These are phyloP conservation scores for Eucidaris tribuloides DNA, from an alignment of 35 echinoderm and acorn worm genomes.

Conservation along the genomic window DNA sequence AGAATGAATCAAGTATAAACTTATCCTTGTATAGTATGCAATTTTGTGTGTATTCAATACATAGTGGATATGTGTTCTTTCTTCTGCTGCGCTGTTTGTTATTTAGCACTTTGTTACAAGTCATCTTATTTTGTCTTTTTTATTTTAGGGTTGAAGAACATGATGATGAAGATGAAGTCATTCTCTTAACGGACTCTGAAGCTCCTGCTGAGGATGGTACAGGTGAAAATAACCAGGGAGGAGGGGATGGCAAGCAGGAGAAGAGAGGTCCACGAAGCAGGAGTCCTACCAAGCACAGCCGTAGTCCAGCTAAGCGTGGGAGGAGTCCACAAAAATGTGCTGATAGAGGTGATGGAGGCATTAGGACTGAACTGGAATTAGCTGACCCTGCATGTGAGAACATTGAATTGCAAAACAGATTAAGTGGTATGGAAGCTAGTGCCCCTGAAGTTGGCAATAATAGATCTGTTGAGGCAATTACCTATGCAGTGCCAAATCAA, in stretches of 20 bases:
- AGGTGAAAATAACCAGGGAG: background rate
- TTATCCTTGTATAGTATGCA: too few relatives aligned
- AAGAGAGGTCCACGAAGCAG: background rate
- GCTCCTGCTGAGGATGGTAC: background rate
- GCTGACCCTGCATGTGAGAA: background rate
- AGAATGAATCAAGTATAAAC: too few relatives aligned
- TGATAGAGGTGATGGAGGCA: background rate
- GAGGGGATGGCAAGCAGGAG: background rate
- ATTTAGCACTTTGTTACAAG: too few relatives aligned
- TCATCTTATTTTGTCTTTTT: background rate
- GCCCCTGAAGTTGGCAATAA: too few relatives aligned
- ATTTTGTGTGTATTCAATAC: too few relatives aligned
- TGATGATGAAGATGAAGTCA: conserved; percentile 20
- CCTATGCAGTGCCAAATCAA: too few relatives aligned
- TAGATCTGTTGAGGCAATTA: too few relatives aligned
- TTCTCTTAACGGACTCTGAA: background rate
- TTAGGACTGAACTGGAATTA: background rate
- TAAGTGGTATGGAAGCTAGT: background rate
- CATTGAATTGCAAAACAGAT: background rate
- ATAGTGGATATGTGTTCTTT: too few relatives aligned
- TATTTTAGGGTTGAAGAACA: background rate
- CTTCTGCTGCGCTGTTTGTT: too few relatives aligned
- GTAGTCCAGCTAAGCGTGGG: background rate
- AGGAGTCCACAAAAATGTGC: too few relatives aligned
- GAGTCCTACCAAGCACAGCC: background rate